These are phyloP conservation scores for Mactra quadrangularis DNA, from an alignment of 1,140 invertebrate species.

Conservation along the genomic window DNA sequence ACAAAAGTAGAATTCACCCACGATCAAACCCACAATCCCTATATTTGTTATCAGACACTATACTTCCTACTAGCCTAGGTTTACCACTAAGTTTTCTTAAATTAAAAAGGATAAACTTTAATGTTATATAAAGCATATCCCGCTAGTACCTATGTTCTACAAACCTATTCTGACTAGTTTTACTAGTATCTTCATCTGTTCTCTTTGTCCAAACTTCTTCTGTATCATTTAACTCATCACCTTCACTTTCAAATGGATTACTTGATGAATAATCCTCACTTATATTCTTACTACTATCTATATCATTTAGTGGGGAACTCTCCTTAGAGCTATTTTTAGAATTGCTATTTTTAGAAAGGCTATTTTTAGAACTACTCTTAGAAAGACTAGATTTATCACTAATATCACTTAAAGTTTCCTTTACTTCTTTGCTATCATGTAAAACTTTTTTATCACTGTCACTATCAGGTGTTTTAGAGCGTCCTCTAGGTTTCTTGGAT, in stretches of 20 bases:
- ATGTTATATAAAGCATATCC: too few relatives aligned
- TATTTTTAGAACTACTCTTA: conserved; percentile 48
- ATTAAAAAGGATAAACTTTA: too few relatives aligned
- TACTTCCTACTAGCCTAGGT: too few relatives aligned
- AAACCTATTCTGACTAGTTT: too few relatives aligned
- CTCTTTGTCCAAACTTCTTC: conserved; percentile 27
- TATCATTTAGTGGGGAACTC: too few relatives aligned
- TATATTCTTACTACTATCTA: too few relatives aligned
- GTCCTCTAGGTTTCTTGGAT: conserved; percentile 40
- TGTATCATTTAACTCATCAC: conserved; percentile 87
- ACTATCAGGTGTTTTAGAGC: not conserved
- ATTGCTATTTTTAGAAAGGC: conserved; percentile 13
- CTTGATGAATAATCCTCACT: not conserved
- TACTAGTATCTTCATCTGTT: not conserved
- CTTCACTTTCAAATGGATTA: conserved; percentile 96
- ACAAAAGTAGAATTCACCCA: too few relatives aligned
- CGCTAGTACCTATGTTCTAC: too few relatives aligned
- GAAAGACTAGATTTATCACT: conserved; percentile 52
- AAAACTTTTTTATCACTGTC: conserved; percentile 23
- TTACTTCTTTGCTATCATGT: conserved; percentile 23
- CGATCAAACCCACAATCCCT: too few relatives aligned
- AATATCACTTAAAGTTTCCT: conserved; percentile 17
- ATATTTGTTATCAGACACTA: too few relatives aligned
- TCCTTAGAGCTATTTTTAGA: conserved; percentile 10
- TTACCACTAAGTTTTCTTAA: too few relatives aligned